These are phyloP conservation scores for Synergus gifuensis DNA, from an alignment of 2,888 invertebrate genomes.

Conservation along the genomic window DNA sequence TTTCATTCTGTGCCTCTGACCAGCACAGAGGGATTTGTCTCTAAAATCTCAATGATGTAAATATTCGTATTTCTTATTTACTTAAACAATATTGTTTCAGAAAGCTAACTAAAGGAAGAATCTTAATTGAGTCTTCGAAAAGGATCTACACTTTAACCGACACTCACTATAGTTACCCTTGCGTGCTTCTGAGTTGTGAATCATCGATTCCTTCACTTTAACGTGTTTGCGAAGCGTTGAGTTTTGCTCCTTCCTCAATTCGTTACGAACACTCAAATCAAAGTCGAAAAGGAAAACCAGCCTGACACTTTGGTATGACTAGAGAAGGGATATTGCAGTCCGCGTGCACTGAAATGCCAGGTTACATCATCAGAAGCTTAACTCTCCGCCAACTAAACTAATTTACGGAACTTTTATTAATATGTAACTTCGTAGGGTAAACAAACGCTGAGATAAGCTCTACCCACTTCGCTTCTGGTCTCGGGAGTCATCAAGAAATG, in stretches of 20 bases:
- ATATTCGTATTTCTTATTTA: too few species aligned
- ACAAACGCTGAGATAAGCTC: conserved; percentile 13
- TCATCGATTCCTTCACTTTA: background rate
- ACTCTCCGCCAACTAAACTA: conserved; percentile 29
- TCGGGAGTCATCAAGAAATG: conserved; percentile 24
- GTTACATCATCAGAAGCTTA: conserved; percentile 27
- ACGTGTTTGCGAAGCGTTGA: conserved; percentile 14
- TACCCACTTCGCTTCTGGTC: conserved; percentile 3
- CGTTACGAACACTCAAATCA: conserved; percentile 35
- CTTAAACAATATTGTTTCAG: too few species aligned
- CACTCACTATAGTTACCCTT: background rate
- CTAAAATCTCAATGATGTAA: too few species aligned
- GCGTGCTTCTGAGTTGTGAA: conserved; percentile 12
- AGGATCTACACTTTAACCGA: background rate
- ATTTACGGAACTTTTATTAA: conserved; percentile 35
- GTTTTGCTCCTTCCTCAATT: conserved; percentile 8
- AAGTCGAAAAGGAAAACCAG: conserved; percentile 22
- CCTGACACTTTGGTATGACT: conserved; percentile 33
- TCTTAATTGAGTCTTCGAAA: background rate
- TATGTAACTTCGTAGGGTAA: background rate
- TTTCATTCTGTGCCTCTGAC: too few species aligned
- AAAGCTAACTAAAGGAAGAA: background rate
- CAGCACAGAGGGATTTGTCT: too few species aligned
- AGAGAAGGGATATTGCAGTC: conserved; percentile 4
- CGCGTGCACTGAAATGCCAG: conserved; percentile 1